phyloP scores from a whole-genome alignment of 2,797 vertebrate species.

The Smutsia gigantea region DNA sequence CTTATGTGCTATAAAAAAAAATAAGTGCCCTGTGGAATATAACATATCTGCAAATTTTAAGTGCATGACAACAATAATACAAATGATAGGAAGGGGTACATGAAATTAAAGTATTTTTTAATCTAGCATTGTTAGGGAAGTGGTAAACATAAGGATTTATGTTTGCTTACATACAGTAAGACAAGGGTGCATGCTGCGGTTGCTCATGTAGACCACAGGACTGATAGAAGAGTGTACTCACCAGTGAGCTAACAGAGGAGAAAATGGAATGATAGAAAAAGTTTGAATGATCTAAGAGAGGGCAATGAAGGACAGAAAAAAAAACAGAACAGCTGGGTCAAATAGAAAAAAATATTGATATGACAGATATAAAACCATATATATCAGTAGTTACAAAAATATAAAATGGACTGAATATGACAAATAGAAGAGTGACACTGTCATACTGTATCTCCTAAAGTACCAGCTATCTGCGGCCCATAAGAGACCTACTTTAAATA shows the following conservation, averaged over 20 bases:
- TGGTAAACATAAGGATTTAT: neutral
- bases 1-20: neutral
- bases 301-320: neutral
- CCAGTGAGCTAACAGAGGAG: neutral
- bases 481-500: neutral
- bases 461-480: neutral
- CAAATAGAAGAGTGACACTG: neutral
- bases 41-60: neutral
- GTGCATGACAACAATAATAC: neutral
- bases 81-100: neutral
- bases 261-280: neutral
- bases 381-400: neutral
- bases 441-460: neutral
- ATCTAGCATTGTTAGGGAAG: neutral
- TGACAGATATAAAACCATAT: neutral
- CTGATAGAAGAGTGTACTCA: neutral
- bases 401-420: neutral
- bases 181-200: no score
- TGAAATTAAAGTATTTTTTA: neutral
- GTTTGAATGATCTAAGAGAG: neutral
- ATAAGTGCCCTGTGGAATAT: neutral
- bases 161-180: no score
- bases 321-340: neutral
- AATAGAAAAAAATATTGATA: neutral
- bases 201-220: fast-evolving